A percentile compares a stretch with the other conserved stretches of the same genome.
Evolutionary conservation across 2,888 invertebrate species (phyloP).

Genomic region (Chrysolina americana): DNA sequence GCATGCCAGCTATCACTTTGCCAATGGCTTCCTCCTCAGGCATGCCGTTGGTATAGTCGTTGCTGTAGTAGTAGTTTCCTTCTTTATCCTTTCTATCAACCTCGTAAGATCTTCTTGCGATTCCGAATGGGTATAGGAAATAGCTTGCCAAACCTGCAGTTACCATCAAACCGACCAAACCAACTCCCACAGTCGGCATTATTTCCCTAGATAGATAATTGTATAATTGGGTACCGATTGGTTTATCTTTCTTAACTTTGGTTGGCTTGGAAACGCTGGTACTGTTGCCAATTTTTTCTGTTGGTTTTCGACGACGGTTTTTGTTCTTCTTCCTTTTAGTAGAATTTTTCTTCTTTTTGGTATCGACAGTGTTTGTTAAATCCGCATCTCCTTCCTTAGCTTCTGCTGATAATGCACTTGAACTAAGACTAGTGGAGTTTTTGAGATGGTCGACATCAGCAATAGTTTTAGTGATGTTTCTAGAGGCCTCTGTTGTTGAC

Average conservation of each 20-base stretch:
- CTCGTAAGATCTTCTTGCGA: conserved; percentile 78
- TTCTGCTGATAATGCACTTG: conserved; percentile 56
- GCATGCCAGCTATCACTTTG: conserved; percentile 73
- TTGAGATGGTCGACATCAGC: conserved; percentile 22
- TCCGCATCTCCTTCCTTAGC: conserved; percentile 66
- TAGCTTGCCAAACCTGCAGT: conserved; percentile 84
- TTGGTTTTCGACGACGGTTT: conserved; percentile 74
- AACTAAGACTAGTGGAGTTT: conserved; percentile 16
- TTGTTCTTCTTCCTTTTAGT: conserved; percentile 75
- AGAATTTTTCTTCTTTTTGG: conserved; percentile 63
- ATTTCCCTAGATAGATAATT: conserved; percentile 85
- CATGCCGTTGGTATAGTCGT: conserved; percentile 80
- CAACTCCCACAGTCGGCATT: conserved; percentile 86
- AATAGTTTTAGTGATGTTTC: conserved; percentile 26
- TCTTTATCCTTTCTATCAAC: conserved; percentile 76
- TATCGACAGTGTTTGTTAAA: conserved; percentile 53
- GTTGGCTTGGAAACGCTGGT: conserved; percentile 55
- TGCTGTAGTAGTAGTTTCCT: conserved; percentile 75
- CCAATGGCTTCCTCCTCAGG: conserved; percentile 85
- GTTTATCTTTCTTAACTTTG: conserved; percentile 70
- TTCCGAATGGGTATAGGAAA: conserved; percentile 82
- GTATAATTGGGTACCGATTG: conserved; percentile 82
- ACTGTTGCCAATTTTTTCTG: conserved; percentile 67
- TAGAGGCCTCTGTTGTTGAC: conserved; percentile 8
- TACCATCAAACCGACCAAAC: conserved; percentile 81